Conservation (phyloP, 2,113 vertebrate species). For the Takifugu bimaculatus region DNA sequence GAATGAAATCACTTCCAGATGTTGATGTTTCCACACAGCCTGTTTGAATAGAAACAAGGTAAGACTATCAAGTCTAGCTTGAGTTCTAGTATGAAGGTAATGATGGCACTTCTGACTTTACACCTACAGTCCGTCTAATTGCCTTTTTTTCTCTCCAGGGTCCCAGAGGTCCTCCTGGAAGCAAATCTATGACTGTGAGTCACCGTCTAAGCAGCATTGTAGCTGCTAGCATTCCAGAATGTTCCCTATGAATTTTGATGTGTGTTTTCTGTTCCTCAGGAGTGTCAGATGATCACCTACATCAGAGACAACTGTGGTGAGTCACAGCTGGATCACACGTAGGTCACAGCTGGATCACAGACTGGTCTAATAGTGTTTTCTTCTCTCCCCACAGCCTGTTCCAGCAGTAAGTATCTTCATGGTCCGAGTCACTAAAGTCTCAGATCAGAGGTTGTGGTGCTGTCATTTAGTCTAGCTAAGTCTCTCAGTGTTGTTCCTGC, state of each 20-base stretch:
- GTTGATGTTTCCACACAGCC: too few species aligned
- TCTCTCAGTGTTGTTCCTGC: too few species aligned
- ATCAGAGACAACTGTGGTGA: slow-evolving; percentile 83
- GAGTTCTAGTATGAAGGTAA: too few species aligned
- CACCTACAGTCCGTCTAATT: too few species aligned
- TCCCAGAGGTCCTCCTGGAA: slow-evolving; percentile 71
- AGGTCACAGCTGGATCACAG: too few species aligned
- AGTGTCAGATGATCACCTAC: slow-evolving; percentile 82
- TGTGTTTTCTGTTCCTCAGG: slow-evolving; percentile 58
- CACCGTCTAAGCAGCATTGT: neutral
- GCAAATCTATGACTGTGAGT: slow-evolving; percentile 72
- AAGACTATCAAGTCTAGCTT: too few species aligned
- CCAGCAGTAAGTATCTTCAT: slow-evolving; percentile 57
- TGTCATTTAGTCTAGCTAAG: too few species aligned
- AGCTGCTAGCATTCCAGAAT: neutral
- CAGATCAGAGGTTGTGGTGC: too few species aligned
- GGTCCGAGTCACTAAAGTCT: neutral
- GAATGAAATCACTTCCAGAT: too few species aligned
- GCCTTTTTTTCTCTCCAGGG: slow-evolving; percentile 67
- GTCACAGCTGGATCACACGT: too few species aligned
- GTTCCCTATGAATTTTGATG: neutral
- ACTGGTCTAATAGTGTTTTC: neutral
- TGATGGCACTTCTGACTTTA: too few species aligned
- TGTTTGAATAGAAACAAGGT: too few species aligned
- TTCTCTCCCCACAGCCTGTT: slow-evolving; percentile 62